phyloP scores from a whole-genome alignment of 2,113 vertebrate genomes.

The Grantiella picta region DNA sequence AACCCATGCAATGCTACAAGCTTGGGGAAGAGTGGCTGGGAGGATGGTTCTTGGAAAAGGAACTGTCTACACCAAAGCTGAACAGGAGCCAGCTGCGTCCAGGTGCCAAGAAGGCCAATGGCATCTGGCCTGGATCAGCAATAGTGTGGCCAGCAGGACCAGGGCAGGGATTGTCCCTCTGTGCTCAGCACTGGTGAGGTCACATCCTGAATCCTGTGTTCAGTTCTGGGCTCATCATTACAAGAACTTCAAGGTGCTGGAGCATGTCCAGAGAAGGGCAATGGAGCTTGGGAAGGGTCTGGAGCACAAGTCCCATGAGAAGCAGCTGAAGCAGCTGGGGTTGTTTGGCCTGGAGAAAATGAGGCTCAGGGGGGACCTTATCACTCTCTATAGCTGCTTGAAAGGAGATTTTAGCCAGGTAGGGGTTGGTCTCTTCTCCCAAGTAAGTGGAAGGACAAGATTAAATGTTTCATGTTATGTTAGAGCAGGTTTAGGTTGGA shows the following conservation, averaged over 20 bases:
- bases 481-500: background rate
- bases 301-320: fast-evolving
- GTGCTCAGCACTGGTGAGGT: fast-evolving
- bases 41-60: background rate
- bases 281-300: fast-evolving
- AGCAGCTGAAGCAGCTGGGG: background rate
- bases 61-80: background rate
- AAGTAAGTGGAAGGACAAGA: background rate
- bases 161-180: background rate
- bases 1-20: background rate
- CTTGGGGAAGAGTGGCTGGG: background rate
- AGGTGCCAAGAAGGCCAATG: background rate
- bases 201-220: fast-evolving
- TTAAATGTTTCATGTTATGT: background rate
- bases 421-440: background rate
- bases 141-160: fast-evolving
- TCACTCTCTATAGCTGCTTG: background rate
- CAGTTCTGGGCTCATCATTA: background rate
- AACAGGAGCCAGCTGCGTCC: background rate
- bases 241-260: background rate
- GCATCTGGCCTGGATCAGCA: background rate
- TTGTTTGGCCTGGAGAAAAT: background rate
- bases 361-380: background rate
- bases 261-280: background rate
- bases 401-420: background rate